Percentiles rank a stretch among this genome's conserved stretches.
These are phyloP conservation scores for Hetaerina titia DNA, from an alignment of 2,888 invertebrate species.

Conservation along the genomic window DNA sequence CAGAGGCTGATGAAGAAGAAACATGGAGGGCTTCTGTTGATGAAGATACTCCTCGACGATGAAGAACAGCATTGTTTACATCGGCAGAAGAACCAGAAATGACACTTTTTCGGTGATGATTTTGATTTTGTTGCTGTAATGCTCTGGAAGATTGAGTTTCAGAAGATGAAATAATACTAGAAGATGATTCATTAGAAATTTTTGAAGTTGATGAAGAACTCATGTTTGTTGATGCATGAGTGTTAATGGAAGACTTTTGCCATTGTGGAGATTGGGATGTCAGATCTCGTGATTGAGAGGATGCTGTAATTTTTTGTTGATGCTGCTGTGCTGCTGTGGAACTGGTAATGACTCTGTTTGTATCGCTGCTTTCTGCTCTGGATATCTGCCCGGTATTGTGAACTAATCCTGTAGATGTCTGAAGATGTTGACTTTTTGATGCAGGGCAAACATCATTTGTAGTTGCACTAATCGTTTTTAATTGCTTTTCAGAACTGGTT, in stretches of 20 bases:
- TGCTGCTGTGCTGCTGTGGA: constrained; percentile 3
- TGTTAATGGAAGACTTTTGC: constrained; percentile 61
- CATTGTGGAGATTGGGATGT: not conserved
- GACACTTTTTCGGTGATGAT: constrained; percentile 86
- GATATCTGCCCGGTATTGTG: not conserved
- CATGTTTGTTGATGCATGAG: constrained; percentile 48
- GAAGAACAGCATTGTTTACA: constrained; percentile 87
- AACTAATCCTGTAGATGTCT: not conserved
- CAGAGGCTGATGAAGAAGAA: constrained; percentile 85
- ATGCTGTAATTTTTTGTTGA: constrained; percentile 31
- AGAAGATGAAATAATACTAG: constrained; percentile 56
- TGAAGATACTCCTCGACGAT: constrained; percentile 85
- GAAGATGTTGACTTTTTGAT: not conserved
- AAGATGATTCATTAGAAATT: constrained; percentile 45
- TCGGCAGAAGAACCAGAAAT: constrained; percentile 86
- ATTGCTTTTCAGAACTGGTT: constrained; percentile 24
- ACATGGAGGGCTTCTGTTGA: constrained; percentile 87
- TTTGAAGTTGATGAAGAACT: constrained; percentile 30
- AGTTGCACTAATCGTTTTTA: not conserved
- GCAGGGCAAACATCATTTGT: not conserved
- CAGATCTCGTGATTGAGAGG: constrained; percentile 27
- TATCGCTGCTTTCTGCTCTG: not conserved
- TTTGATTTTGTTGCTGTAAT: constrained; percentile 65
- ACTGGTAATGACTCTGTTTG: not conserved
- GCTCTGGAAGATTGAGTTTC: constrained; percentile 33